A percentile compares a stretch with the other conserved stretches of the same genome.
These are phyloP conservation scores for Chiloscyllium plagiosum DNA, from an alignment of 2,113 vertebrate genomes.

Conservation along the genomic window DNA sequence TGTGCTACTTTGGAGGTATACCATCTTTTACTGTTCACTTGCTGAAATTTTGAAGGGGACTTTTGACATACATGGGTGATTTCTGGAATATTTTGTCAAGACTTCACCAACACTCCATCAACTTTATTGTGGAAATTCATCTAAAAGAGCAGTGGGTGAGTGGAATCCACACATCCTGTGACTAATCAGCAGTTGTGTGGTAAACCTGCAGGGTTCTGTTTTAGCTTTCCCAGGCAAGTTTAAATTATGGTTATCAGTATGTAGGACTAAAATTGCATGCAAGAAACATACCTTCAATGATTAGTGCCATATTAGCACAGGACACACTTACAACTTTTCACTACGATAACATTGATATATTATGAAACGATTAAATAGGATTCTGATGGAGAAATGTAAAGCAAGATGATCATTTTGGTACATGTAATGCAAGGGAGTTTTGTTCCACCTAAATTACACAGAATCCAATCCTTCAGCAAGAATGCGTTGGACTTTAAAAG, in stretches of 20 bases:
- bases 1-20: not conserved
- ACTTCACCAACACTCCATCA: too few relatives aligned
- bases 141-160: not conserved
- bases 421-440: not conserved
- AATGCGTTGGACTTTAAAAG: too few relatives aligned
- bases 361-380: not conserved
- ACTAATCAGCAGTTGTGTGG: not conserved
- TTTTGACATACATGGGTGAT: not conserved
- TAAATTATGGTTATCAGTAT: not conserved
- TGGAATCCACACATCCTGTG: not conserved
- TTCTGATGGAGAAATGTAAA: not conserved
- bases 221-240: not conserved
- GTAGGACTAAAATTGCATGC: not conserved
- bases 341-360: not conserved
- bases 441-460: not conserved
- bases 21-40: not conserved
- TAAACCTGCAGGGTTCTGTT: not conserved
- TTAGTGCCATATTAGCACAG: not conserved
- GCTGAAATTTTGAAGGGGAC: not conserved
- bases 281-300: not conserved
- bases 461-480: too few relatives aligned
- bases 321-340: not conserved
- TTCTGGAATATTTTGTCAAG: not conserved
- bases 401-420: not conserved
- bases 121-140: not conserved